Conservation (phyloP, 2,797 vertebrate species). For the Periophthalmus magnuspinnatus region DNA sequence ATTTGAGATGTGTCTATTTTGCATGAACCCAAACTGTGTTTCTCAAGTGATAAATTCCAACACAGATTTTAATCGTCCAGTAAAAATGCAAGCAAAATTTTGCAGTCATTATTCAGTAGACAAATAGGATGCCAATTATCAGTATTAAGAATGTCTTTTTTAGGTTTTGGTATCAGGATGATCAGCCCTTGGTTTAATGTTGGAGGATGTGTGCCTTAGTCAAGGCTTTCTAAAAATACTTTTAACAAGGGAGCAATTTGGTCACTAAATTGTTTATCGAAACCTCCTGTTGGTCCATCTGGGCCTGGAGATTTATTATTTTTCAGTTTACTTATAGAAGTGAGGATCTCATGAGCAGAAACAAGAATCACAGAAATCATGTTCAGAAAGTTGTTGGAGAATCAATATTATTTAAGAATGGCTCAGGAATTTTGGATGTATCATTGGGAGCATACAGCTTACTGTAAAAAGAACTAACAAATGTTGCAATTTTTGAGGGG, state of each 20-base stretch:
- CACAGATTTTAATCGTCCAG: no score
- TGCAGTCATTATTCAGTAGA: no score
- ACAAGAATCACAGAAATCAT: neutral
- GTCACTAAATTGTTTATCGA: conserved; percentile 1
- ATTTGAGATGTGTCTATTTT: no score
- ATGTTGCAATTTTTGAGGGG: neutral
- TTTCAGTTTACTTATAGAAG: neutral
- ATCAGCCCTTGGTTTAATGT: neutral
- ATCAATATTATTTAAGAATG: neutral
- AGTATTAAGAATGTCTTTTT: no score
- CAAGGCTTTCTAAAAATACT: neutral
- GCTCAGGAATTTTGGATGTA: no score
- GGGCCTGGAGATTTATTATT: neutral
- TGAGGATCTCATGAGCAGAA: neutral
- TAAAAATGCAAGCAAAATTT: no score
- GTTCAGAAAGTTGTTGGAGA: neutral
- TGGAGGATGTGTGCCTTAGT: neutral
- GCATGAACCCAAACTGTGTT: neutral
- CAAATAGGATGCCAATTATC: no score
- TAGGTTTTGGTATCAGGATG: neutral
- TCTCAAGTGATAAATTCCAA: no score
- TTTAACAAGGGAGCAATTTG: neutral
- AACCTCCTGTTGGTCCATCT: neutral
- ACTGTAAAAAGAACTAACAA: no score
- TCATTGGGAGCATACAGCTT: no score